These are phyloP conservation scores for Idaea aversata DNA, from an alignment of 2,888 invertebrate genomes.

Conservation along the genomic window DNA sequence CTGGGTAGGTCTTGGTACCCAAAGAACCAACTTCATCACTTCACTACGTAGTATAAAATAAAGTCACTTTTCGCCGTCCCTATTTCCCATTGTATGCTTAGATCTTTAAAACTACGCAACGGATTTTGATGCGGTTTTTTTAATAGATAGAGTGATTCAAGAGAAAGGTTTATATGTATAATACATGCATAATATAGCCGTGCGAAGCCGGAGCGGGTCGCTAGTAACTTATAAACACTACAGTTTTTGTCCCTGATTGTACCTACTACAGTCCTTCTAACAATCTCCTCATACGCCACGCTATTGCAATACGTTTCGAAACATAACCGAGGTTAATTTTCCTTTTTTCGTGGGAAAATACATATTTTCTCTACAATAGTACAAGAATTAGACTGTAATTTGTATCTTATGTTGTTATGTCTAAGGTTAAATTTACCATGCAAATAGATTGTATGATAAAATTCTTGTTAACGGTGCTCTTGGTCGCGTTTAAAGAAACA, in stretches of 20 bases:
- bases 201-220: no score
- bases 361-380: slow-evolving; percentile 64
- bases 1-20: no score
- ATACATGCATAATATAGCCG: no score
- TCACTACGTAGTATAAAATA: no score
- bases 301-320: slow-evolving; percentile 29
- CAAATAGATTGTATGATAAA: background rate
- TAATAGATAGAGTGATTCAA: no score
- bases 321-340: slow-evolving; percentile 46
- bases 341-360: slow-evolving; percentile 75
- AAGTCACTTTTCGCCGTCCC: no score
- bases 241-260: background rate
- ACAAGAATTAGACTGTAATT: slow-evolving; percentile 1
- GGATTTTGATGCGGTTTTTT: no score
- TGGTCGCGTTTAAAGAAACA: background rate
- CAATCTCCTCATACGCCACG: slow-evolving; percentile 20
- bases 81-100: no score
- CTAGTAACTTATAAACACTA: no score
- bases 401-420: background rate
- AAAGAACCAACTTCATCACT: no score
- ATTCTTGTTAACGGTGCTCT: background rate
- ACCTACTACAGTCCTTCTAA: background rate
- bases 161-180: no score
- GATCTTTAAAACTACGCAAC: no score
- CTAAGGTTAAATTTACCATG: background rate